Conservation (phyloP, 2,888 invertebrate genomes). For the Ormyrus nitidulus region DNA sequence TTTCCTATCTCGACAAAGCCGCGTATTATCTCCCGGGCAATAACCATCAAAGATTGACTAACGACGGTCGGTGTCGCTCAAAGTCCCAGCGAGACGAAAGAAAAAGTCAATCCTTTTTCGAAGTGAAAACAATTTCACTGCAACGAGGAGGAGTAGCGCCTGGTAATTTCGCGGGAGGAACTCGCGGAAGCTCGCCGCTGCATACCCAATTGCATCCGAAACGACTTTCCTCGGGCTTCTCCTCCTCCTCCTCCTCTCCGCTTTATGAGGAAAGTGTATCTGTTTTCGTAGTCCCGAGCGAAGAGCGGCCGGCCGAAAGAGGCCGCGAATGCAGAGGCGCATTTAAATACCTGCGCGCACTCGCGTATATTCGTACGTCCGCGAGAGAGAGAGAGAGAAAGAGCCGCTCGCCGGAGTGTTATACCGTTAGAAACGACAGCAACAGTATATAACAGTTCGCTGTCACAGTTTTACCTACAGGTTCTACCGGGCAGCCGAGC, state of each 20-base stretch:
- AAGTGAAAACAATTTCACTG: not conserved
- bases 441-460: conserved; percentile 50
- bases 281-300: not conserved
- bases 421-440: conserved; percentile 58
- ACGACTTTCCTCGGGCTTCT: too few relatives aligned
- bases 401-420: not conserved
- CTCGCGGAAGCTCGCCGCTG: not conserved
- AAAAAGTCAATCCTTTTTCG: not conserved
- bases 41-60: too few relatives aligned
- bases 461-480: conserved; percentile 52
- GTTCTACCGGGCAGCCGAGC: not conserved
- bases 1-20: too few relatives aligned
- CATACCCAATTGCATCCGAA: not conserved
- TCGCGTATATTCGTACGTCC: not conserved
- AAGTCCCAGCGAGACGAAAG: too few relatives aligned
- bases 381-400: not conserved
- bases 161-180: not conserved
- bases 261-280: conserved; percentile 22
- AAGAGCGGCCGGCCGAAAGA: not conserved
- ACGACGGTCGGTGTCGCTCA: too few relatives aligned
- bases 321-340: not conserved
- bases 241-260: not conserved
- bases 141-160: not conserved
- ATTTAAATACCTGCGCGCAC: not conserved
- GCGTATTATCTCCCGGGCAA: too few relatives aligned